These are phyloP conservation scores for Cirrhinus mrigala DNA, from an alignment of 2,797 vertebrate genomes.

Conservation along the genomic window DNA sequence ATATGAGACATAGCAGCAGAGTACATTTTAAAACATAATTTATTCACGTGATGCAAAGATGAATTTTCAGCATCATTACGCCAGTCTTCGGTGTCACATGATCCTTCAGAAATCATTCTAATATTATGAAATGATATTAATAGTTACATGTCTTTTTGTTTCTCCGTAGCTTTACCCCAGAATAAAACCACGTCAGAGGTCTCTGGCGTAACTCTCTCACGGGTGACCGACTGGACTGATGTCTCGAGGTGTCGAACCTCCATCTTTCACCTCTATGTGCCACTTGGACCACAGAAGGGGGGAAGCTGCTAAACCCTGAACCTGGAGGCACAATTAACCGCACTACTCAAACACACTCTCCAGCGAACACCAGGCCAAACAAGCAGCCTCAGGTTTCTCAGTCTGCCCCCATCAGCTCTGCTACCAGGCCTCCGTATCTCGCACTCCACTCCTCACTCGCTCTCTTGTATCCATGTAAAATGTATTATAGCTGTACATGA, in stretches of 20 bases:
- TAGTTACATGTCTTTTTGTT: background rate
- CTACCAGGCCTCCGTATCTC: background rate
- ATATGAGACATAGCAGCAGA: background rate
- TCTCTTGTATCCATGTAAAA: constrained; percentile 23
- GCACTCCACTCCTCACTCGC: constrained; percentile 5
- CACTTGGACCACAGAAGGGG: constrained; percentile 62
- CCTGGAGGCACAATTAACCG: constrained; percentile 31
- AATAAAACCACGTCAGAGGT: constrained; percentile 97
- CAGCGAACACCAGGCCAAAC: constrained; percentile 59
- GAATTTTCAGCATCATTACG: background rate
- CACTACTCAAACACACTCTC: constrained; percentile 47
- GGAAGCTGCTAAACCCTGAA: constrained; percentile 66
- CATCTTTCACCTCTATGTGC: constrained; percentile 65
- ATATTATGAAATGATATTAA: background rate
- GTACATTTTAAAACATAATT: background rate
- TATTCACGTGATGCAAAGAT: background rate
- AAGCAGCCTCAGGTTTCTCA: constrained; percentile 60
- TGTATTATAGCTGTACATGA: constrained; percentile 43
- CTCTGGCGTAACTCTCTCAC: constrained; percentile 84
- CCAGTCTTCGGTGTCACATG: background rate
- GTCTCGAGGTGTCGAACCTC: constrained; percentile 63
- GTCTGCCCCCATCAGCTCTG: constrained; percentile 32
- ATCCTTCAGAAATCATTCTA: background rate
- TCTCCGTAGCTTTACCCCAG: constrained; percentile 90
- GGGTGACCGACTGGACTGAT: constrained; percentile 65